Conservation (phyloP, 2,797 vertebrate species). For the Sebastes miniatus region DNA sequence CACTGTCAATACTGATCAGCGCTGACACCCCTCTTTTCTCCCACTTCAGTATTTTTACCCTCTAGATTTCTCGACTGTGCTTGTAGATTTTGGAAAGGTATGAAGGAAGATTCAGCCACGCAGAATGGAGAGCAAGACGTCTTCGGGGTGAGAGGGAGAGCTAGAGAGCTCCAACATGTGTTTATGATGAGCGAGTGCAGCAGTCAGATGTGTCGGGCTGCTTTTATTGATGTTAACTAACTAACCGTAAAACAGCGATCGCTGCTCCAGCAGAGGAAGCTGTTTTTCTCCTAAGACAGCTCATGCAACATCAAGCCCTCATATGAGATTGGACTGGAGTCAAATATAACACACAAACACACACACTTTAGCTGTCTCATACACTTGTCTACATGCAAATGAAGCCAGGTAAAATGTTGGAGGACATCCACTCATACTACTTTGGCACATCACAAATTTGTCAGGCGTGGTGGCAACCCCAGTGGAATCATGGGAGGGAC, state of each 20-base stretch:
- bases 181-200: conserved; percentile 52
- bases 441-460: not conserved
- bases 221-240: conserved; percentile 63
- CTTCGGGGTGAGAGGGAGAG: conserved; percentile 9
- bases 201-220: conserved; percentile 49
- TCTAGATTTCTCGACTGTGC: conserved; percentile 4
- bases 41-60: conserved; percentile 4
- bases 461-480: not conserved
- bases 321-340: conserved; percentile 7
- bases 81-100: conserved; percentile 28
- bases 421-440: not conserved
- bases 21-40: conserved; percentile 56
- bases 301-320: conserved; percentile 23
- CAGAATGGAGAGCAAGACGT: conserved; percentile 32
- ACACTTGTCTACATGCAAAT: not conserved
- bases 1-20: conserved; percentile 73
- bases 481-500: conserved; percentile 25
- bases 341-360: conserved; percentile 7
- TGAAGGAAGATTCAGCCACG: conserved; percentile 40
- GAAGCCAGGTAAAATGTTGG: not conserved
- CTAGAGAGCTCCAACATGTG: conserved; percentile 25
- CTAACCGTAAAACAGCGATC: conserved; percentile 55
- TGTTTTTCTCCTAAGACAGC: conserved; percentile 40
- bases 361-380: not conserved
- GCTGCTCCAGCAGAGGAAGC: conserved; percentile 16